Percentiles rank a stretch among this genome's conserved stretches.
Evolutionary conservation across 2,888 invertebrate genomes (phyloP).

Genomic region (Macrostomum cliftonense): DNA sequence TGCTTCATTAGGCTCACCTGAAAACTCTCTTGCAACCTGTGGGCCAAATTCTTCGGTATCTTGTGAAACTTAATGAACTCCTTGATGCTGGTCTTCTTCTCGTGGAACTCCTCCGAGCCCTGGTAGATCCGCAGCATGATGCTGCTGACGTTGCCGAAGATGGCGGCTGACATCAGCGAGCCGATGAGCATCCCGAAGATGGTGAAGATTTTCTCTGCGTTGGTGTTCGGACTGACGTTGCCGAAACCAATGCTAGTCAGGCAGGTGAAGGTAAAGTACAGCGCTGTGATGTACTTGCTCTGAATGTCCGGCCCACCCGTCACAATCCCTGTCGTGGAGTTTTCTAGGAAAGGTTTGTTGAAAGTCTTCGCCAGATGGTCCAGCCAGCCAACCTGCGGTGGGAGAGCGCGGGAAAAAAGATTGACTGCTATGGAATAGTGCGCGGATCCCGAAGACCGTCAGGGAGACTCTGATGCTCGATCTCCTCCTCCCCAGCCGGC

Average conservation of each 20-base stretch:
- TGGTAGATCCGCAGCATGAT: constrained; percentile 37
- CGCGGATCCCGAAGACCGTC: too few relatives aligned
- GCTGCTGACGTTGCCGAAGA: constrained; percentile 37
- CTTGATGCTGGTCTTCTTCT: constrained; percentile 34
- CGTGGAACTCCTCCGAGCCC: constrained; percentile 36
- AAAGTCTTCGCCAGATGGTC: constrained; percentile 25
- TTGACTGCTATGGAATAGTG: too few relatives aligned
- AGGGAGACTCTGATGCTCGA: too few relatives aligned
- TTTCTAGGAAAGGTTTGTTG: constrained; percentile 24
- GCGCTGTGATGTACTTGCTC: constrained; percentile 34
- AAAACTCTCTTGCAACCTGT: constrained; percentile 34
- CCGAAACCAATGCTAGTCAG: constrained; percentile 38
- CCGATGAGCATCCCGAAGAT: constrained; percentile 38
- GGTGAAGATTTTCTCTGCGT: constrained; percentile 37
- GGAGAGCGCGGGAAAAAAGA: too few relatives aligned
- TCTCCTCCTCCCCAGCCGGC: too few relatives aligned
- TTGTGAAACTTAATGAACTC: constrained; percentile 38
- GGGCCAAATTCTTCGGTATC: constrained; percentile 34
- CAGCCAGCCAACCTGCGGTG: constrained; percentile 24
- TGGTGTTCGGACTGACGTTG: constrained; percentile 36
- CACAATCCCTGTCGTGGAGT: constrained; percentile 23
- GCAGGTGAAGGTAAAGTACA: constrained; percentile 37
- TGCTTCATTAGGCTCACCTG: too few relatives aligned
- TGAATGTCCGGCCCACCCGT: constrained; percentile 27
- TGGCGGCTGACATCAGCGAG: constrained; percentile 37